Base-by-base conservation (phyloP, 2,888 invertebrate genomes). In the Eupithecia exiguata region DNA sequence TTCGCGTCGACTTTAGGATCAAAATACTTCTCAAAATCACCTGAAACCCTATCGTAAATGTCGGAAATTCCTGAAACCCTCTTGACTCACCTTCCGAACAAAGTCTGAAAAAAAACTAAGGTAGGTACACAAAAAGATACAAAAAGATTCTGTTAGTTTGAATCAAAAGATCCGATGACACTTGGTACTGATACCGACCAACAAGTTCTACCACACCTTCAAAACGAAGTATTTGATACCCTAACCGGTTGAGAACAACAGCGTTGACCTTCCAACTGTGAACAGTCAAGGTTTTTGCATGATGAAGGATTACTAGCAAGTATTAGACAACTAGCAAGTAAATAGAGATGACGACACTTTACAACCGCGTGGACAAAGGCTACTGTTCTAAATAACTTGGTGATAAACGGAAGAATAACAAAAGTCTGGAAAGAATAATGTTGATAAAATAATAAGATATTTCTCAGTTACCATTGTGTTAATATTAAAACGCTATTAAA, bases 191-290 rank as follows among this genome's bases (percentile, higher is more conserved):
- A 14, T 14, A 53, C 58, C 14, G 9, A 58, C 5, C 12, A 16
- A n/a, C 69, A 43, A 49, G 46, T 38, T 66, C 21, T 21, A 66
- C 21, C 67, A 68, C 62, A 36, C 38, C 72, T 69, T 72, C 53
- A 70, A 70, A 67, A 53, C 68, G 40, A 53, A 38, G 65, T 72
- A 63, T 71, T 68, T 25, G 71, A 74, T 69, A 77, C 77, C 69
- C 69, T 69, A 75, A 63, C 69, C 68, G 62, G 71, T 69, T 73
- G 58, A 71, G 62, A 74, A 72, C 65, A 69, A 77, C 71, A 66
- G 63, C 6, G 49, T 18, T 79, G 79, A 78, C 80, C 79, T 80
- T 77, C 78, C 74, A 76, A 74, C 73, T 70, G 77, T 74, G 74
- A 69, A 72, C 75, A 75, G 73, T 62, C 78, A 80, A 80, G 80